A percentile compares a stretch with the other conserved stretches of the same genome.
Evolutionary conservation across 2,113 vertebrate genomes (phyloP).

Genomic region (Callocephalon fimbriatum): DNA sequence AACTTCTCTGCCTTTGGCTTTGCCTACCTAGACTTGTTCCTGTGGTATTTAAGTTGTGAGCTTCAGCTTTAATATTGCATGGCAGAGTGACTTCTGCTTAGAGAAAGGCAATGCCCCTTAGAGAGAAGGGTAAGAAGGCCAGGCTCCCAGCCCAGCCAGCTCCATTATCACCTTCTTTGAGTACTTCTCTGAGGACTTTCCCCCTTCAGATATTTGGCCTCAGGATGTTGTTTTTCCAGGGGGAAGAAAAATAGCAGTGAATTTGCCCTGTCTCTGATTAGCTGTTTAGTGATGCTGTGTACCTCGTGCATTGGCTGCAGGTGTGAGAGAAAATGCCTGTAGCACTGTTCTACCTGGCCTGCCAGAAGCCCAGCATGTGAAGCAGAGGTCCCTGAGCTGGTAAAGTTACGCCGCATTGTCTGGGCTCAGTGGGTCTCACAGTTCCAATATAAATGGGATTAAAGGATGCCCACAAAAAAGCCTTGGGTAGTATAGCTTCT

Average conservation of each 20-base stretch:
- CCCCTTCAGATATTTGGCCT: not conserved
- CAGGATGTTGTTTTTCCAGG: not conserved
- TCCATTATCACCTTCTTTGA: not conserved
- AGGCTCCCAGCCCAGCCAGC: not conserved
- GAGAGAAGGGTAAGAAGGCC: not conserved
- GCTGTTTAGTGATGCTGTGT: not conserved
- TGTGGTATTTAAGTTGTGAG: not conserved
- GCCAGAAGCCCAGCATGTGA: not conserved
- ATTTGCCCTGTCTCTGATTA: not conserved
- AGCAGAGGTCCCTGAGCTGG: not conserved
- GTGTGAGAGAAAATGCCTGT: fast-evolving
- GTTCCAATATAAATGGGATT: not conserved
- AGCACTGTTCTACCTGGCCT: fast-evolving
- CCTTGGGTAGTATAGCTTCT: not conserved
- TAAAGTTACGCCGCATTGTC: not conserved
- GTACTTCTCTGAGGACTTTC: not conserved
- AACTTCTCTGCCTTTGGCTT: not conserved
- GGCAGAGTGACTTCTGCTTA: not conserved
- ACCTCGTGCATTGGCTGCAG: not conserved
- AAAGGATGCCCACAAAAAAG: not conserved
- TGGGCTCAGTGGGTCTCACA: not conserved
- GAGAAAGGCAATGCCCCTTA: not conserved
- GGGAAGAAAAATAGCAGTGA: not conserved
- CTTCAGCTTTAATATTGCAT: not conserved
- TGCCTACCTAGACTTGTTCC: not conserved